These are phyloP conservation scores for Muntiacus muntjak DNA, from an alignment of 2,113 vertebrate genomes.

Conservation along the genomic window DNA sequence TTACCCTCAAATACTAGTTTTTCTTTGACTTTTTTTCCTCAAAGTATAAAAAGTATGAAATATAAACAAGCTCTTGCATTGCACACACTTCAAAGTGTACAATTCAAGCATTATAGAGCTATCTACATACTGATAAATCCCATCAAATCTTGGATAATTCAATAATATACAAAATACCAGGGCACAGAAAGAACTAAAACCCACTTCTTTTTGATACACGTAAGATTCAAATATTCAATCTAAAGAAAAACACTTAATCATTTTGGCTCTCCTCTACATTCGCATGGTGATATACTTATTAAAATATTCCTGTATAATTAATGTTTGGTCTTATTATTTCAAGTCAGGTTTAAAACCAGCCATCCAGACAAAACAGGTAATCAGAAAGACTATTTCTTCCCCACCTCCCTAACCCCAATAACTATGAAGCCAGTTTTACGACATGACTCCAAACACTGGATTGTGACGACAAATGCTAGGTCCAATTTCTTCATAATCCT, in stretches of 20 bases:
- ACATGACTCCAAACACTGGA: slow-evolving; percentile 99
- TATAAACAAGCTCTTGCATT: slow-evolving; percentile 91
- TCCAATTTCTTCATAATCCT: slow-evolving; percentile 99
- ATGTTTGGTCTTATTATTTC: slow-evolving; percentile 87
- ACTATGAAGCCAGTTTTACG: slow-evolving; percentile 84
- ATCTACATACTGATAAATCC: slow-evolving; percentile 85
- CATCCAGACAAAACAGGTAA: slow-evolving; percentile 84
- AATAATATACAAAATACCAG: slow-evolving; percentile 88
- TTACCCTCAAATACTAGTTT: slow-evolving; percentile 80
- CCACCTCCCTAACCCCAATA: slow-evolving; percentile 76
- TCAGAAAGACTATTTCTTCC: slow-evolving; percentile 80
- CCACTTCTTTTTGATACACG: slow-evolving; percentile 84
- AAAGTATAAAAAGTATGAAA: slow-evolving; percentile 96
- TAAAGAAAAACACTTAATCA: slow-evolving; percentile 81
- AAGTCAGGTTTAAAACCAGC: slow-evolving; percentile 83
- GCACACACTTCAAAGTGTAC: slow-evolving; percentile 81
- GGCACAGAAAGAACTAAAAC: slow-evolving; percentile 86
- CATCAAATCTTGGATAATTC: slow-evolving; percentile 84
- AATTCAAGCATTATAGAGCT: slow-evolving; percentile 86
- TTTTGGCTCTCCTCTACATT: slow-evolving; percentile 86
- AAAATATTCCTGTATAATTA: slow-evolving; percentile 86
- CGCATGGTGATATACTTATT: slow-evolving; percentile 84
- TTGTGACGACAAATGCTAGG: slow-evolving; percentile 99
- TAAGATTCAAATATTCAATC: slow-evolving; percentile 83
- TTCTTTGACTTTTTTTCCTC: slow-evolving; percentile 83